phyloP scores from a whole-genome alignment of 1,140 invertebrate genomes.

The Helicoverpa zea region DNA sequence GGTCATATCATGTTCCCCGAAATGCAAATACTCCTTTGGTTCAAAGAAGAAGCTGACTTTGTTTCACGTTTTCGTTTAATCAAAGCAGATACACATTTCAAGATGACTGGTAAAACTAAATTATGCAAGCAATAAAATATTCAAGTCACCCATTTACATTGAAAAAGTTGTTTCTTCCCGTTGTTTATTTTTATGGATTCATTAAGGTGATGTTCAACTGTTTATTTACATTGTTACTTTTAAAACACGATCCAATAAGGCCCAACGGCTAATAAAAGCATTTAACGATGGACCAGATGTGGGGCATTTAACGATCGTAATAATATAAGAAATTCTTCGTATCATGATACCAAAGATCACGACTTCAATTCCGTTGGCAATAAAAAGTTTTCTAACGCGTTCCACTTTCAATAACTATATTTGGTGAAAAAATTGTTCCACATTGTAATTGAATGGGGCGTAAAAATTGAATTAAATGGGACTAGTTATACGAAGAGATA shows the following conservation, averaged over 20 bases:
- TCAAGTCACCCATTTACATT: conserved; percentile 12
- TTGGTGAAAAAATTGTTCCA: conserved; percentile 42
- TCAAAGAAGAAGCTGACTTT: neutral
- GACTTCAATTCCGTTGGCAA: conserved; percentile 40
- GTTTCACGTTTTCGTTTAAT: neutral
- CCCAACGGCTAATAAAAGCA: conserved; percentile 30
- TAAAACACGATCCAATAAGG: conserved; percentile 27
- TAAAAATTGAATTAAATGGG: conserved; percentile 44
- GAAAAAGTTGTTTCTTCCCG: conserved; percentile 22
- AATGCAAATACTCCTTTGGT: conserved; percentile 20
- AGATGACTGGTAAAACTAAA: neutral
- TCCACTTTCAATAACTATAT: conserved; percentile 44
- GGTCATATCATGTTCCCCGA: conserved; percentile 17
- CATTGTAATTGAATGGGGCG: conserved; percentile 47
- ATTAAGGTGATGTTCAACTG: conserved; percentile 37
- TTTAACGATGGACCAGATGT: conserved; percentile 39
- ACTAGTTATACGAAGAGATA: conserved; percentile 12
- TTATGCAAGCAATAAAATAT: conserved; percentile 34
- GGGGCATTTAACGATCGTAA: conserved; percentile 52
- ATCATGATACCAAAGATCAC: conserved; percentile 43
- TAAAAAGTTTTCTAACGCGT: conserved; percentile 47
- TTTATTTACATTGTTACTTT: conserved; percentile 40
- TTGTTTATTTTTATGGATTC: conserved; percentile 29
- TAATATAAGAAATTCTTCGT: conserved; percentile 40
- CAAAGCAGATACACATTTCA: neutral